These are phyloP conservation scores for Eurytemora carolleeae DNA, from an alignment of 1,140 invertebrate species.

Conservation along the genomic window DNA sequence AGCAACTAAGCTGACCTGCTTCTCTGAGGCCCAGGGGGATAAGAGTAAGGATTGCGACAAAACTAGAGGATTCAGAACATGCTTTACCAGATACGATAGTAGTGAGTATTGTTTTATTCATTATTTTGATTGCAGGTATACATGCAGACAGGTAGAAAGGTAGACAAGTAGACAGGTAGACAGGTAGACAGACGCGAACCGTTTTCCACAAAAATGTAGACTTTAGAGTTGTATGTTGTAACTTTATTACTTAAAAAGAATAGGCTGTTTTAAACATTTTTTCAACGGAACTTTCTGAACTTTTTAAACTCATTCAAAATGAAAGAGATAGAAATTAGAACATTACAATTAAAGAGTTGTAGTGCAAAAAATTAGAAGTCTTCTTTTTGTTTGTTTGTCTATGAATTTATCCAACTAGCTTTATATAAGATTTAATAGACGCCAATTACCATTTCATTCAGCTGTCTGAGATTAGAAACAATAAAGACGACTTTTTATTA, in stretches of 20 bases:
- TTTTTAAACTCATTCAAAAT: too few species aligned
- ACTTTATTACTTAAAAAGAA: background rate
- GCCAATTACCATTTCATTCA: too few species aligned
- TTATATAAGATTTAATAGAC: too few species aligned
- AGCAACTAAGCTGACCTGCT: background rate
- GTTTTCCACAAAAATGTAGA: background rate
- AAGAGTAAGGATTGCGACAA: background rate
- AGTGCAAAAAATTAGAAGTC: too few species aligned
- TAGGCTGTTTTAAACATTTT: background rate
- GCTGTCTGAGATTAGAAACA: too few species aligned
- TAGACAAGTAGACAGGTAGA: background rate
- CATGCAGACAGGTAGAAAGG: background rate
- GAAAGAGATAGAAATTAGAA: too few species aligned
- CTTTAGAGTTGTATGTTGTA: background rate
- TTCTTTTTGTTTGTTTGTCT: too few species aligned
- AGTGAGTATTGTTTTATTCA: background rate
- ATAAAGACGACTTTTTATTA: too few species aligned
- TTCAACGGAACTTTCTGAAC: background rate
- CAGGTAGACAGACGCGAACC: too few species aligned
- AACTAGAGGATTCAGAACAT: background rate
- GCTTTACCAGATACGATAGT: background rate
- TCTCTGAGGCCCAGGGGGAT: background rate
- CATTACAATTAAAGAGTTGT: too few species aligned
- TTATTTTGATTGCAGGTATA: background rate
- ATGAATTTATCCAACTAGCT: too few species aligned